These are phyloP conservation scores for Pterostichus madidus DNA, from an alignment of 2,888 invertebrate species.

Conservation along the genomic window DNA sequence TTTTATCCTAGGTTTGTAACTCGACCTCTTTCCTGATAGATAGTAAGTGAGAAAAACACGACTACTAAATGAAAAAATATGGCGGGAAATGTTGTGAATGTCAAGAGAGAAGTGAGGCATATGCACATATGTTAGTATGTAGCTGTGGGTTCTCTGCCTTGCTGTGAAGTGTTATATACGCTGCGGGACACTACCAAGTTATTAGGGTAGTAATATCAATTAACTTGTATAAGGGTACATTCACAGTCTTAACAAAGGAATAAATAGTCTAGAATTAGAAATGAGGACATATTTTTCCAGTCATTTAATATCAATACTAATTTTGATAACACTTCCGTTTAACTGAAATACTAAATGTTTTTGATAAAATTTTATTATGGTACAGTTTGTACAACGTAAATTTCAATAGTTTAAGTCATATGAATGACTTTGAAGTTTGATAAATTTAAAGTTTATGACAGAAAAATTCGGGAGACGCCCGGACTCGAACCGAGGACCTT, in stretches of 20 bases:
- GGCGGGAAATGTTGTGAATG: constrained; percentile 9
- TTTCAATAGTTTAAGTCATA: too few relatives aligned
- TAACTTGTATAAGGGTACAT: constrained; percentile 30
- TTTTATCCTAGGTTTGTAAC: neutral
- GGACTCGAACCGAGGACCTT: too few relatives aligned
- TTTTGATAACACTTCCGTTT: too few relatives aligned
- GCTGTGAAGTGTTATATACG: neutral
- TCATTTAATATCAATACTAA: too few relatives aligned
- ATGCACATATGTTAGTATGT: constrained; percentile 11
- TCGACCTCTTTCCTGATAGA: neutral
- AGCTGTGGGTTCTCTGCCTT: neutral
- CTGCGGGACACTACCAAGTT: neutral
- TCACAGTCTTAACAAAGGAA: constrained; percentile 22
- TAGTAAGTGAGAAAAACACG: neutral
- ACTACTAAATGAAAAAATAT: constrained; percentile 3
- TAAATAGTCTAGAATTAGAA: neutral
- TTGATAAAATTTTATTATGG: too few relatives aligned
- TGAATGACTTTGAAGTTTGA: too few relatives aligned
- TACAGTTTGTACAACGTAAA: too few relatives aligned
- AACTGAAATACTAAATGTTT: too few relatives aligned
- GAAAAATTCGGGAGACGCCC: too few relatives aligned
- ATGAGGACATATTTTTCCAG: neutral
- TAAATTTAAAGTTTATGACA: too few relatives aligned
- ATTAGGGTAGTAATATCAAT: constrained; percentile 30
- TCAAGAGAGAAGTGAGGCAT: neutral